Percentiles rank a stretch among this genome's conserved stretches.
These are phyloP conservation scores for Microtus oregoni DNA, from an alignment of 2,113 vertebrate genomes.

Conservation along the genomic window DNA sequence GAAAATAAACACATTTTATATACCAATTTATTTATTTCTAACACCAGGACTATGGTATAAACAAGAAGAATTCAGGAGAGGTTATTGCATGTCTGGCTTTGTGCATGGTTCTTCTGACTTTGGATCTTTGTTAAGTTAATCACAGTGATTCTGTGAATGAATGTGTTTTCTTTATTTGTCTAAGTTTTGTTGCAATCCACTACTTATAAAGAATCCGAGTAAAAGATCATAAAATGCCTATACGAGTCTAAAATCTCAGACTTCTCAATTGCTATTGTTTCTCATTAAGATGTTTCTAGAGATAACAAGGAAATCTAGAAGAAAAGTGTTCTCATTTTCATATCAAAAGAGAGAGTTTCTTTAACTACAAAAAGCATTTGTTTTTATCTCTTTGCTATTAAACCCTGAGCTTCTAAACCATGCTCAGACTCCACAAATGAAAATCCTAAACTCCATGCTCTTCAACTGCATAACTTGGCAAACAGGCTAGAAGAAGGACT, in stretches of 20 bases:
- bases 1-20: neutral
- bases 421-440: neutral
- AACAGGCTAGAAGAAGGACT: conserved; percentile 29
- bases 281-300: neutral
- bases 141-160: neutral
- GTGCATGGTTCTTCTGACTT: neutral
- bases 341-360: neutral
- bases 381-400: neutral
- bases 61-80: neutral
- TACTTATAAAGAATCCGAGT: neutral
- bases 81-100: neutral
- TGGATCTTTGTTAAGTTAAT: neutral
- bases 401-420: neutral
- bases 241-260: neutral
- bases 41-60: neutral
- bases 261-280: neutral
- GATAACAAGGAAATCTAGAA: neutral
- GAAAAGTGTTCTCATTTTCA: neutral
- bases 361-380: neutral
- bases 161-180: neutral
- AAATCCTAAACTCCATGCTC: neutral
- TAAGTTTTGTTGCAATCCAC: neutral
- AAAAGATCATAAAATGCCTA: neutral
- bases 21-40: neutral
- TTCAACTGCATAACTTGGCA: conserved; percentile 49